Evolutionary conservation across 2,113 vertebrate genomes (phyloP).

Genomic region (Isichthys henryi): DNA sequence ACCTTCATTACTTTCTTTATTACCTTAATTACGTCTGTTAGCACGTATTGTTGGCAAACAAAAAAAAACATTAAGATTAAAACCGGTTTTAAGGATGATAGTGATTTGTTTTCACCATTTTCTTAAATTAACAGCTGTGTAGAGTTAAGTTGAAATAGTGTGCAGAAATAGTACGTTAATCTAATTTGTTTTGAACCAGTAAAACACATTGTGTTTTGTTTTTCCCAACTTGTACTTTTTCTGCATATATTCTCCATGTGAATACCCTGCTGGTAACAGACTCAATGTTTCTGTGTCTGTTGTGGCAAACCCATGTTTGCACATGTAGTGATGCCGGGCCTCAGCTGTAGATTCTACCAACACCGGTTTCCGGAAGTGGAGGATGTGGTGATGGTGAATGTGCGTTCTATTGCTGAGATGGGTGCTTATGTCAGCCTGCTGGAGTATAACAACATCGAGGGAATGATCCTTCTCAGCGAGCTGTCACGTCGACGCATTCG

Average conservation of each 20-base stretch:
- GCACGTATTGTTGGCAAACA: background rate
- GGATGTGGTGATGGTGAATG: conserved; percentile 98
- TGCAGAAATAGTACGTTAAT: background rate
- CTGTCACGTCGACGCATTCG: conserved; percentile 90
- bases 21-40: background rate
- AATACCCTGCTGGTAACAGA: background rate
- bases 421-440: conserved; percentile 94
- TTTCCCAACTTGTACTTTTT: background rate
- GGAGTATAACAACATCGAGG: conserved; percentile 95
- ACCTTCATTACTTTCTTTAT: background rate
- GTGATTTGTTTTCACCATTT: background rate
- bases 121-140: background rate
- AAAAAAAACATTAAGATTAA: background rate
- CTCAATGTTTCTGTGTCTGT: background rate
- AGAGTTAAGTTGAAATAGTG: background rate
- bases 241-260: background rate
- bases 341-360: conserved; percentile 97
- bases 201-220: background rate
- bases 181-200: background rate
- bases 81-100: background rate
- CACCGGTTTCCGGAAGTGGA: conserved; percentile 97
- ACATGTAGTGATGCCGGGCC: conserved; percentile 78
- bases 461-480: conserved; percentile 97
- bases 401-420: conserved; percentile 96
- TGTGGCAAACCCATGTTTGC: background rate